Conservation (phyloP, 2,888 invertebrate genomes). For the Ditula angustiorana region DNA sequence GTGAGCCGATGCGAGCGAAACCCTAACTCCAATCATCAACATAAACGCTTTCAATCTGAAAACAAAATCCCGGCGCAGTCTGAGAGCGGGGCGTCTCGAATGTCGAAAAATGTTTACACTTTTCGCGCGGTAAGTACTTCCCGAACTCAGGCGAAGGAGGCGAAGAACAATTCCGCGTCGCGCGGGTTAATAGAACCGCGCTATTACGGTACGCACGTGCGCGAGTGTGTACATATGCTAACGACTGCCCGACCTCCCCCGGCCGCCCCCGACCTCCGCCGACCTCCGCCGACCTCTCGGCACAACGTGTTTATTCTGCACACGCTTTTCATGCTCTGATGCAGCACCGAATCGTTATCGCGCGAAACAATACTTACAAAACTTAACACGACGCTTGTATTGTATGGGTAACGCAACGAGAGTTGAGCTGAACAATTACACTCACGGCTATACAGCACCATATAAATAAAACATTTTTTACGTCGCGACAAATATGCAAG, state of each 20-base stretch:
- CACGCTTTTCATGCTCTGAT: conserved; percentile 23
- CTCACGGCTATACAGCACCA: too few species aligned
- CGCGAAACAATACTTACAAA: conserved; percentile 7
- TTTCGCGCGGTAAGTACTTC: conserved; percentile 33
- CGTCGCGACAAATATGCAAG: neutral
- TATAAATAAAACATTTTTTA: too few species aligned
- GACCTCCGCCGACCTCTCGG: neutral
- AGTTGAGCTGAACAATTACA: too few species aligned
- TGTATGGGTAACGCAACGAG: too few species aligned
- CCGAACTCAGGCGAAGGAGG: conserved; percentile 14
- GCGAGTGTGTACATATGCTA: conserved; percentile 36
- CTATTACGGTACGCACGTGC: conserved; percentile 35
- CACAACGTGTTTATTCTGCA: conserved; percentile 18
- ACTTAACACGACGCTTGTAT: conserved; percentile 6
- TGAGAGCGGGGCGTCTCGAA: conserved; percentile 17
- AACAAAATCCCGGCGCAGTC: conserved; percentile 8
- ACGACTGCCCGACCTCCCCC: conserved; percentile 21
- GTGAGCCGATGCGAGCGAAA: neutral
- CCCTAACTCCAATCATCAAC: conserved; percentile 23
- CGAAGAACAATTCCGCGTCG: conserved; percentile 9
- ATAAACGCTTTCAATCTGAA: conserved; percentile 31
- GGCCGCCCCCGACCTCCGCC: conserved; percentile 5
- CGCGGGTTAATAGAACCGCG: conserved; percentile 32
- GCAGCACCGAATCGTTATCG: conserved; percentile 19
- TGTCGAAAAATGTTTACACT: conserved; percentile 36